phyloP scores from a whole-genome alignment of 2,113 vertebrate species.

The Apaloderma vittatum region DNA sequence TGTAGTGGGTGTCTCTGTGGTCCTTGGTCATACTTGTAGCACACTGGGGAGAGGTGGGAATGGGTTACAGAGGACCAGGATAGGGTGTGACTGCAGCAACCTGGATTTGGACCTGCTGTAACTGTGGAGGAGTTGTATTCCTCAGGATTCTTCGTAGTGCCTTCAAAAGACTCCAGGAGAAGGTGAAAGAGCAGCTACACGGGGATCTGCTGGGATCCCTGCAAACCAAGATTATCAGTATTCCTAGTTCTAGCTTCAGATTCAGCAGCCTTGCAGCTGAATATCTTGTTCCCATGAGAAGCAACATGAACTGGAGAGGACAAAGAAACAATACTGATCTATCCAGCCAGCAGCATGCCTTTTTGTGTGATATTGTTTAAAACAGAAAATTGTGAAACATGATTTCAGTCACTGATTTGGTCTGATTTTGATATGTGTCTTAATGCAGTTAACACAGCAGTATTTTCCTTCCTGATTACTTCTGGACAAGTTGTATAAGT shows the following conservation, averaged over 20 bases:
- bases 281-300: background rate
- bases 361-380: background rate
- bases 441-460: background rate
- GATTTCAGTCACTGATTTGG: background rate
- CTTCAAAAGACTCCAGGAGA: background rate
- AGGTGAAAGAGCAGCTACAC: background rate
- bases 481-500: background rate
- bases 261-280: background rate
- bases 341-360: background rate
- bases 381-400: background rate
- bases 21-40: fast-evolving
- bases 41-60: background rate
- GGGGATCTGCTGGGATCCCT: background rate
- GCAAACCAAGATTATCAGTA: background rate
- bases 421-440: background rate
- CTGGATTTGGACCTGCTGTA: background rate
- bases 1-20: background rate
- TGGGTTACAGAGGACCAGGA: background rate
- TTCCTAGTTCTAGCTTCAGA: background rate
- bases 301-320: background rate
- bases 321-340: fast-evolving
- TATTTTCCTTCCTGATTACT: background rate
- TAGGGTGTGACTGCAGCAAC: background rate
- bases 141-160: background rate
- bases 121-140: background rate